Percentiles rank a stretch among this genome's conserved stretches.
Conservation (phyloP, 2,113 vertebrate genomes). For the Alligator mississippiensis region DNA sequence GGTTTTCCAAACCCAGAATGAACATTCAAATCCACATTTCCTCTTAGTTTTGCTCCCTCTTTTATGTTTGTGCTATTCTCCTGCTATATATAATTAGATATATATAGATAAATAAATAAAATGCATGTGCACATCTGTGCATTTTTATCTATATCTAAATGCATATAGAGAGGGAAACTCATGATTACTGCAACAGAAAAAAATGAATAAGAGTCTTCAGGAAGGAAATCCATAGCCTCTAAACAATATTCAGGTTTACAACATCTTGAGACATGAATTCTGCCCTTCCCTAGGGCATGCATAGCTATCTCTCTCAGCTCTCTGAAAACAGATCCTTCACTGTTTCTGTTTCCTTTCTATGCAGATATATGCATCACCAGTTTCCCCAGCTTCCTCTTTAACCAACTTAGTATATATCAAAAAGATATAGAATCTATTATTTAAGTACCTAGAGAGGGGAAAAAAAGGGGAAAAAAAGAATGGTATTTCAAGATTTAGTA, state of each 20-base stretch:
- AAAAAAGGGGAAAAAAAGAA: slow-evolving; percentile 12
- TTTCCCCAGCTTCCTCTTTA: slow-evolving; percentile 10
- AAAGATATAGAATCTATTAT: neutral
- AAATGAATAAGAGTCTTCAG: neutral
- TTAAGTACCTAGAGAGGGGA: neutral
- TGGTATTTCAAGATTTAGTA: neutral
- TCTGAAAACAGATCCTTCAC: neutral
- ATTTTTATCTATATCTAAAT: too few species aligned
- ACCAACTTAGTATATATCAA: neutral
- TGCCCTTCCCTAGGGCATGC: neutral
- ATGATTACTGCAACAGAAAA: neutral
- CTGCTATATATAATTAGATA: neutral
- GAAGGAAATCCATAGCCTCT: neutral
- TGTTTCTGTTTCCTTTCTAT: neutral
- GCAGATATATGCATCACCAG: neutral
- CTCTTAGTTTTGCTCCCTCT: neutral
- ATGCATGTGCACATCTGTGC: neutral
- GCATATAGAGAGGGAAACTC: neutral
- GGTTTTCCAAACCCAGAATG: neutral
- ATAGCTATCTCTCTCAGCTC: neutral
- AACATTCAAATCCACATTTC: neutral
- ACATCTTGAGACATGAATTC: neutral
- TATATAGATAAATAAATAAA: neutral
- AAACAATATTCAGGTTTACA: neutral
- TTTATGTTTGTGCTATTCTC: neutral